Evolutionary conservation across 2,113 vertebrate species (phyloP).

Genomic region (Podarcis raffonei): DNA sequence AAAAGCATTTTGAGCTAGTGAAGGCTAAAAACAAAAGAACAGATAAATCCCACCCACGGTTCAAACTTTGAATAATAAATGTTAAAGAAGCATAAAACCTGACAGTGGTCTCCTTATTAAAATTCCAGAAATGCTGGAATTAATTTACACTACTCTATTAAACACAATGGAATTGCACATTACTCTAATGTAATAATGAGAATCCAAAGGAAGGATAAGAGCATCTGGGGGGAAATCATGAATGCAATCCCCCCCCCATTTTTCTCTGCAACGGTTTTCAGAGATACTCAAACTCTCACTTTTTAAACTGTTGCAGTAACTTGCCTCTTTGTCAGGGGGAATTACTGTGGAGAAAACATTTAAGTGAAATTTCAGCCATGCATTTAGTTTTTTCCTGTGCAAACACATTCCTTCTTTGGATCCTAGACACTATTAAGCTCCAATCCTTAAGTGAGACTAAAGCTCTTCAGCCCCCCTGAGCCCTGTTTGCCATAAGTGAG

Average conservation of each 20-base stretch:
- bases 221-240: background rate
- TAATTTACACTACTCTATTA: background rate
- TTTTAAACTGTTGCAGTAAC: background rate
- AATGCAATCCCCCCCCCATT: background rate
- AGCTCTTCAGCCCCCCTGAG: background rate
- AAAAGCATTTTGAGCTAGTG: slow-evolving; percentile 38
- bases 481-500: background rate
- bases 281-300: background rate
- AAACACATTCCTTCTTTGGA: background rate
- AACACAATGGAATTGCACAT: background rate
- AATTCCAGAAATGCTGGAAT: background rate
- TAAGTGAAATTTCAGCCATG: background rate
- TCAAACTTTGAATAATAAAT: slow-evolving; percentile 2
- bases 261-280: background rate
- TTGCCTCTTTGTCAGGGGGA: background rate
- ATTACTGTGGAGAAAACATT: background rate
- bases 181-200: background rate
- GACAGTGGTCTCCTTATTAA: background rate
- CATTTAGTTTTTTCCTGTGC: background rate
- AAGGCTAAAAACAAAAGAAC: slow-evolving; percentile 14
- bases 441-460: background rate
- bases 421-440: background rate
- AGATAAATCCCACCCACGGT: background rate
- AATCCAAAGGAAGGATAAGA: background rate
- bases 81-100: background rate